These are phyloP conservation scores for Acrocephalus kingi DNA, from an alignment of 2,113 vertebrate species.

Conservation along the genomic window DNA sequence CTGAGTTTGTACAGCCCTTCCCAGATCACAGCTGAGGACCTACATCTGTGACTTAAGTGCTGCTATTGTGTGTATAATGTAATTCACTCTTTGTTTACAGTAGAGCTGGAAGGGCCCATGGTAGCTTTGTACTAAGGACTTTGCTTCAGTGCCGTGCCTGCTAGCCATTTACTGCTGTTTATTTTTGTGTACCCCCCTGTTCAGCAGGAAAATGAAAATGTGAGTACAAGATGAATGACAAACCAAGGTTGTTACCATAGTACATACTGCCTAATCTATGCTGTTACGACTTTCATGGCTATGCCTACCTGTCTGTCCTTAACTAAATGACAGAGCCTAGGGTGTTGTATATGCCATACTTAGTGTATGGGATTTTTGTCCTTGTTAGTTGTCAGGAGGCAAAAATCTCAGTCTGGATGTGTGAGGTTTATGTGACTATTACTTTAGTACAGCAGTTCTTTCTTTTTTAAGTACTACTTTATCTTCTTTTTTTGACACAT, in stretches of 20 bases:
- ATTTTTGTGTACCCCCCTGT: not conserved
- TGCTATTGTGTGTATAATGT: not conserved
- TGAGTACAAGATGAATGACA: not conserved
- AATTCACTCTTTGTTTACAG: not conserved
- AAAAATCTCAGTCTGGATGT: not conserved
- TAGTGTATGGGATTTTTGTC: not conserved
- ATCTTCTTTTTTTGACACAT: not conserved
- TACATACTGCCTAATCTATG: not conserved
- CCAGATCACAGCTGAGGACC: not conserved
- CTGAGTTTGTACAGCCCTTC: not conserved
- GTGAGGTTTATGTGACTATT: not conserved
- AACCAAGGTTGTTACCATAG: not conserved
- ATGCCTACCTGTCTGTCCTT: not conserved
- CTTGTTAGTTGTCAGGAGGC: not conserved
- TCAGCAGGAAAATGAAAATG: not conserved
- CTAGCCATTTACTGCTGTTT: not conserved
- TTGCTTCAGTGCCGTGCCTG: not conserved
- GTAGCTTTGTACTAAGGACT: not conserved
- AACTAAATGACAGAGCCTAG: not conserved
- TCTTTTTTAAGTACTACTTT: not conserved
- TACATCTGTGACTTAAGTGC: not conserved
- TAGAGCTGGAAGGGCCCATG: not conserved
- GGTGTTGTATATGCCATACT: not conserved
- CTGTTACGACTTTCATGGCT: not conserved
- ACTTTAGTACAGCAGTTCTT: not conserved